Evolutionary conservation across 2,797 vertebrate species (phyloP).

Genomic region (Peromyscus attwateri): DNA sequence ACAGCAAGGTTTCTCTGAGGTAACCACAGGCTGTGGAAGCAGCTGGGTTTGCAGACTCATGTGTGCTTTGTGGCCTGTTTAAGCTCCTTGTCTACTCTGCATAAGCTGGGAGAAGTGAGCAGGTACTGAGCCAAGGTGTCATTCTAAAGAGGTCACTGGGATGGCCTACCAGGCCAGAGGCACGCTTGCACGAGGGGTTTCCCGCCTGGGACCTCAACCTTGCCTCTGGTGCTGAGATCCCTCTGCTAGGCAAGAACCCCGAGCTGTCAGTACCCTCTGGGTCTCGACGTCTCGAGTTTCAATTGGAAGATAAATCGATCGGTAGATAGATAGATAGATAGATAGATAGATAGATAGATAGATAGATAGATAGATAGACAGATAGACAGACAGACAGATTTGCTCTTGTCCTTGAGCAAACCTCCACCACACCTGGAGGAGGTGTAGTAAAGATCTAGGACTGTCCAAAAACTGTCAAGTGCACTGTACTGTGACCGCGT

Average conservation of each 20-base stretch:
- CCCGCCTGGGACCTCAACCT: background rate
- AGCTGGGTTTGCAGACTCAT: background rate
- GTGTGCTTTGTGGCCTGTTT: background rate
- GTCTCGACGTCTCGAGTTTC: background rate
- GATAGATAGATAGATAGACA: too few species aligned
- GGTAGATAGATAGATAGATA: too few species aligned
- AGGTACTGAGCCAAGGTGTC: background rate
- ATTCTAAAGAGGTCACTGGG: slow-evolving; percentile 22
- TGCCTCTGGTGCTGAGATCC: background rate
- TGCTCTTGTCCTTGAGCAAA: background rate
- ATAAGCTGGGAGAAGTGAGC: background rate
- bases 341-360: too few species aligned
- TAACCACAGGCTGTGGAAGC: background rate
- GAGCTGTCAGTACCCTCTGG: background rate
- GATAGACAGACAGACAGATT: background rate
- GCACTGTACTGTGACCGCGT: rapidly evolving
- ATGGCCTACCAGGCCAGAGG: background rate
- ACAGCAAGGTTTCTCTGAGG: slow-evolving; percentile 52
- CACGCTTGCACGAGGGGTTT: background rate
- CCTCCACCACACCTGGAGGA: rapidly evolving
- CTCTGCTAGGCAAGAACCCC: background rate
- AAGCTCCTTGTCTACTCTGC: background rate
- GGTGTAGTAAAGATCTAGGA: too few species aligned
- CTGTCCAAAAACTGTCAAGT: background rate
- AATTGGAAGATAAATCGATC: background rate